phyloP scores from a whole-genome alignment of 1,140 invertebrate species.

The Eurosta solidaginis region DNA sequence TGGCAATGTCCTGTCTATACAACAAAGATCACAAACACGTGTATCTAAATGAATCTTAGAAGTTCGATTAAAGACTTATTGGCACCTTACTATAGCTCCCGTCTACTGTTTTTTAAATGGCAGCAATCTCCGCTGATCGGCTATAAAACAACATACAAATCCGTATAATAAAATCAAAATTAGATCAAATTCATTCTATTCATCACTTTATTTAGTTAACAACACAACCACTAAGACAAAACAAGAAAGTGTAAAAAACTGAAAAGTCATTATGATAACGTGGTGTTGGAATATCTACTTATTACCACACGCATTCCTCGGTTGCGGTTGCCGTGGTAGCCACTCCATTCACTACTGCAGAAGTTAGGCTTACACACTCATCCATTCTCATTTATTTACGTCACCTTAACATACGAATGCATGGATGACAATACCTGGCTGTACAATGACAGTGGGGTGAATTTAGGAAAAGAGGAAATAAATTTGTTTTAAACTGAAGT shows the following conservation, averaged over 20 bases:
- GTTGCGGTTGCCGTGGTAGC: constrained; percentile 21
- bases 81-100: no score
- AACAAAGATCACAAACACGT: no score
- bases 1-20: no score
- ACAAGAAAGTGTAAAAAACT: not conserved
- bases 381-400: constrained; percentile 12
- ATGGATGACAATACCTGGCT: not conserved
- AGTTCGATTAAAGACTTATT: no score
- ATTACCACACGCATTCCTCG: not conserved
- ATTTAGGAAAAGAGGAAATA: not conserved
- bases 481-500: not conserved
- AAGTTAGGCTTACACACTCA: not conserved
- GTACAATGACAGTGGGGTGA: not conserved
- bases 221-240: not conserved
- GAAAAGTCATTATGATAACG: constrained; percentile 15
- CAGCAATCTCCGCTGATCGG: no score
- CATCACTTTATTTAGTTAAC: no score
- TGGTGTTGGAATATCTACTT: not conserved
- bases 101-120: no score
- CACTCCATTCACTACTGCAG: constrained; percentile 14
- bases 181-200: not conserved
- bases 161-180: no score
- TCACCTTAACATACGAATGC: not conserved
- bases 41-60: no score
- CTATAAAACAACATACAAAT: no score